Evolutionary conservation across 2,797 vertebrate genomes (phyloP), one percentile per base, ranked within the genome.

Genomic region (Macropodus opercularis): DNA sequence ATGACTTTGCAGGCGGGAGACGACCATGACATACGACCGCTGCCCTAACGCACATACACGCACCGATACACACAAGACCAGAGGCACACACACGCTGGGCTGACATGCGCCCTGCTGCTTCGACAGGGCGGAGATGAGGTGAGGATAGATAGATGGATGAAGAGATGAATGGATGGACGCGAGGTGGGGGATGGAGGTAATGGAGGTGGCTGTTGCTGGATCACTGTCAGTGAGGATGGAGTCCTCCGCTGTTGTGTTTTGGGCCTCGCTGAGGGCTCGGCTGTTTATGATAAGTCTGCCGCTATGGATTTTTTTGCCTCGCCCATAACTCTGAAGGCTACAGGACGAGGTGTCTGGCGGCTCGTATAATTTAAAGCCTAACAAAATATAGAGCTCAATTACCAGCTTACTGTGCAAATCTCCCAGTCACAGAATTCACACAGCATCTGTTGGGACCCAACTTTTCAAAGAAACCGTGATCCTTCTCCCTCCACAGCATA

Each of bases 101-200:
- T 80, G 78, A 81, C 72, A 67, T 60, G 61, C 59, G 59, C 54
- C 63, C 52, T 0, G 52, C 73, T 70, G 80, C 71, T 72, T 39
- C 88, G 88, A 87, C 84, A 87, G 69, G 67, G 52, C 23, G 72
- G 80, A 85, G 84, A 86, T 88, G 87, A 86, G 83, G 65, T 86
- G 72, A 81, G 78, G 79, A 84, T 80, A 67, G 48, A 83, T 86
- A 69, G 74, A 79, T 57, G 15, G 66, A 61, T 31, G 19, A 50
- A 71, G 62, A 31, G 61, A 84, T 80, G 34, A 48, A 87, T 76
- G 50, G 36, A 70, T 50, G 61, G 76, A 72, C 61, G 21, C n/a
- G 50, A 50, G 34, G 69, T 57, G 46, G 52, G 67, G 48, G 71
- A 62, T 56, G 72, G 69, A 79, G 63, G 80, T 83, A 85, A 87